Base-by-base conservation (phyloP, 2,797 vertebrate species). In the Malacoctenus gilli region DNA sequence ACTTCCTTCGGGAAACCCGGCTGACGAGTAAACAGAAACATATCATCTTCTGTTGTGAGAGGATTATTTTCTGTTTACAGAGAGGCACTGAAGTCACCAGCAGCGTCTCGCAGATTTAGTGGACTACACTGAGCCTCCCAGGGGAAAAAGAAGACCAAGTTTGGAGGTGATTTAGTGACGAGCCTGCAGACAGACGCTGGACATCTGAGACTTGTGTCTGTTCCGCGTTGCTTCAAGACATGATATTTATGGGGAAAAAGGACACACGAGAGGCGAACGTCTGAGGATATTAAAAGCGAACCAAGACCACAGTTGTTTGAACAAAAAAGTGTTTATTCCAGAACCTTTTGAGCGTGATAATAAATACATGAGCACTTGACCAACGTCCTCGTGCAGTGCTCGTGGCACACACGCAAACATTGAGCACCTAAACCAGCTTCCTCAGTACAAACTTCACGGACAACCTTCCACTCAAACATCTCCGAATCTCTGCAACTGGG, bases 251-350 rank as follows among this genome's bases (percentile, higher is more conserved):
- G 47, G 41, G 8, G 8, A 30, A 38, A 23, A 57, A 14, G 58
- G 7, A 38, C 22, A 60, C 38, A 51, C n/a, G 60, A 54, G 3
- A 43, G 13, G 18, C 22, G n/a, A 13, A 42, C 4, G 47, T 62
- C 8, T 43, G 25, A 9, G n/a, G 48, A 35, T 28, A 28, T 54
- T 34, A 68, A 2, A 73, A 68, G 72, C 16, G 19, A 28, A 70
- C 13, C 14, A 32, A 37, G 21, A 44, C 11, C 20, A 68, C 49
- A 6, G 5, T 32, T 37, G 4, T 65, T 34, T 80, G 65, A 85
- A 86, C 77, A 72, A 85, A 87, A 82, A 75, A 57, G 55, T 80
- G 72, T 90, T 90, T 89, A 89, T 89, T 89, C 59, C 68, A 76
- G 54, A 85, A 83, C 60, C 43, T 80, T n/a, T 77, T 66, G 49